Conservation (phyloP, 2,797 vertebrate genomes). For the Sebastes steindachneri region DNA sequence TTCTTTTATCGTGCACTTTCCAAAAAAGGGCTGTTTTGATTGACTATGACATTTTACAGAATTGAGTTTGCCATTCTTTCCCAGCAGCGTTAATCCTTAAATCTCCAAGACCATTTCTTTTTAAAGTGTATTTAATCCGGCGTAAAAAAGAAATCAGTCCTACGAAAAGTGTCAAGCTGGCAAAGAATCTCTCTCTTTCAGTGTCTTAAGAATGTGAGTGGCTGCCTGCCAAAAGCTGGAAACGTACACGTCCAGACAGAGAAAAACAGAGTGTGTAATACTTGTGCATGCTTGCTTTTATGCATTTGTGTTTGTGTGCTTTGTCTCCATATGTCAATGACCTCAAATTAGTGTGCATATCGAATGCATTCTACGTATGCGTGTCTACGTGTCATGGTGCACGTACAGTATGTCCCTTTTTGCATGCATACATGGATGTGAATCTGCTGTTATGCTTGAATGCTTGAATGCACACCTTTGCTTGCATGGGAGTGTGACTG, state of each 20-base stretch:
- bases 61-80: not conserved
- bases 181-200: slow-evolving; percentile 16
- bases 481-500: slow-evolving; percentile 19
- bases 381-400: not conserved
- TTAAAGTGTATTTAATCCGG: not conserved
- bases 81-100: not conserved
- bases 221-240: slow-evolving; percentile 38
- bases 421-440: not conserved
- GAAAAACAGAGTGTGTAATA: not conserved
- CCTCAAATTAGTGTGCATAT: not conserved
- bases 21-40: not conserved
- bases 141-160: not conserved
- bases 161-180: slow-evolving; percentile 2
- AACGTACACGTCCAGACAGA: slow-evolving; percentile 34
- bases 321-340: not conserved
- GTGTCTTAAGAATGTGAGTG: slow-evolving; percentile 21
- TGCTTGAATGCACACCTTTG: slow-evolving; percentile 37
- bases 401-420: slow-evolving; percentile 3
- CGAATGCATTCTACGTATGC: not conserved
- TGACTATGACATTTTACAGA: not conserved
- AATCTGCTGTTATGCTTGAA: slow-evolving; percentile 1
- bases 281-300: not conserved
- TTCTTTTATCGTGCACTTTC: not conserved
- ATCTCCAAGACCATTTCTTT: not conserved
- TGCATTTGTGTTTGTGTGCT: not conserved